Evolutionary conservation across 2,113 vertebrate genomes (phyloP).

Genomic region (Archilochus colubris): DNA sequence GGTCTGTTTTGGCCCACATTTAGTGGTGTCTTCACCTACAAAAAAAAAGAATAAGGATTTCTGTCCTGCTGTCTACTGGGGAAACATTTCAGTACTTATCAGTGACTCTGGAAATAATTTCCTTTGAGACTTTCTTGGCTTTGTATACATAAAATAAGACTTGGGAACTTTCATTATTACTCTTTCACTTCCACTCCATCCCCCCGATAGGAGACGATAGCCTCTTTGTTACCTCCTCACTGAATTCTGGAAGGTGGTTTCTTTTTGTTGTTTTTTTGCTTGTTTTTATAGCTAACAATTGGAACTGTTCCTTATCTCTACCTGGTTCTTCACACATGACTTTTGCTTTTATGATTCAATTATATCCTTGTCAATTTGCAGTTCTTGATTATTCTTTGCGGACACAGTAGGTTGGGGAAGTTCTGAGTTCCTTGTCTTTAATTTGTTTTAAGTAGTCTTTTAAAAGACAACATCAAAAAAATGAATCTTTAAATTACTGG

Average conservation of each 20-base stretch:
- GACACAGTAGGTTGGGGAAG: not conserved
- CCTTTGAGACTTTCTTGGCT: constrained; percentile 40
- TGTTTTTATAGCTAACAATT: not conserved
- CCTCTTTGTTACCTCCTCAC: not conserved
- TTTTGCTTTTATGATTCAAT: not conserved
- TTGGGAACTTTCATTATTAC: not conserved
- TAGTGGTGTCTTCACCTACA: constrained; percentile 12
- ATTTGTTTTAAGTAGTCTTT: not conserved
- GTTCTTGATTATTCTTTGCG: not conserved
- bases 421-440: not conserved
- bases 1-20: not conserved
- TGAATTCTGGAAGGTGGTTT: not conserved
- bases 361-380: not conserved
- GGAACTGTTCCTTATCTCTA: not conserved
- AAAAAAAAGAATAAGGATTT: constrained; percentile 15
- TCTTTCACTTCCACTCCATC: no score
- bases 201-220: not conserved
- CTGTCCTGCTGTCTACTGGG: not conserved
- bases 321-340: not conserved
- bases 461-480: not conserved
- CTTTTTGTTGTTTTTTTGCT: no score
- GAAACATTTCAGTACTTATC: constrained; percentile 21
- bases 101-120: constrained; percentile 49
- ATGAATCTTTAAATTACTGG: not conserved
- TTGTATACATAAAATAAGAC: constrained; percentile 18